Conservation (phyloP, 2,888 invertebrate species). For the Caenorhabditis zanzibari region DNA sequence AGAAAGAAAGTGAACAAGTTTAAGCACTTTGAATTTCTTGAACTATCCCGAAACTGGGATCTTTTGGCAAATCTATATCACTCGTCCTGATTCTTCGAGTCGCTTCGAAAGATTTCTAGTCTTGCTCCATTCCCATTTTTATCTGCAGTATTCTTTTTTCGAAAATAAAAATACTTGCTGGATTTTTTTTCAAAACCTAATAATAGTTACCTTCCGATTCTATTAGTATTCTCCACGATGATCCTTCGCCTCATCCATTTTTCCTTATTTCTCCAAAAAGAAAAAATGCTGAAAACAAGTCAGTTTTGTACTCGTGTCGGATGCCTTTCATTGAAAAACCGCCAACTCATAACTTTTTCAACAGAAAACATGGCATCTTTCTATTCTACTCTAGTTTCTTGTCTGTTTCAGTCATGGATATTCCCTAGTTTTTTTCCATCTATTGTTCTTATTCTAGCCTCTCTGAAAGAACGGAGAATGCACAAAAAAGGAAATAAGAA, state of each 20-base stretch:
- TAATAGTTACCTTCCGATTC: slow-evolving; percentile 34
- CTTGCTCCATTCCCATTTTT: neutral
- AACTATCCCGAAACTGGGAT: no score
- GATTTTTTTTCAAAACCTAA: slow-evolving; percentile 15
- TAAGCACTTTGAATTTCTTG: no score
- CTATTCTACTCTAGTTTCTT: neutral
- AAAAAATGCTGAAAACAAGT: slow-evolving; percentile 24
- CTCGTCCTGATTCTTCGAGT: no score
- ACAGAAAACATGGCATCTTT: slow-evolving; percentile 17
- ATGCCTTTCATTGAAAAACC: slow-evolving; percentile 11
- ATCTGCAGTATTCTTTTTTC: slow-evolving; percentile 2
- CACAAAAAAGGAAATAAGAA: slow-evolving; percentile 19
- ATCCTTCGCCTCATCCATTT: slow-evolving; percentile 2
- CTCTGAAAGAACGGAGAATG: slow-evolving; percentile 32
- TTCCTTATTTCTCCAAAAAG: slow-evolving; percentile 10
- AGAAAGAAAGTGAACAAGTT: no score
- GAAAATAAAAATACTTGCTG: neutral
- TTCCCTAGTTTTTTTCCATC: neutral
- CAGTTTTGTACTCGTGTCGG: slow-evolving; percentile 6
- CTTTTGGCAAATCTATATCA: no score
- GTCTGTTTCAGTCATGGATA: slow-evolving; percentile 19
- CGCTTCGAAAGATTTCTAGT: no score
- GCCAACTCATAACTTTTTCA: slow-evolving; percentile 34
- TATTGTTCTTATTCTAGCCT: slow-evolving; percentile 47
- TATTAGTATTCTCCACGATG: slow-evolving; percentile 42